A percentile compares a stretch with the other conserved stretches of the same genome.
Evolutionary conservation across 1,140 invertebrate genomes (phyloP).

Genomic region (Eubasilissa regina): DNA sequence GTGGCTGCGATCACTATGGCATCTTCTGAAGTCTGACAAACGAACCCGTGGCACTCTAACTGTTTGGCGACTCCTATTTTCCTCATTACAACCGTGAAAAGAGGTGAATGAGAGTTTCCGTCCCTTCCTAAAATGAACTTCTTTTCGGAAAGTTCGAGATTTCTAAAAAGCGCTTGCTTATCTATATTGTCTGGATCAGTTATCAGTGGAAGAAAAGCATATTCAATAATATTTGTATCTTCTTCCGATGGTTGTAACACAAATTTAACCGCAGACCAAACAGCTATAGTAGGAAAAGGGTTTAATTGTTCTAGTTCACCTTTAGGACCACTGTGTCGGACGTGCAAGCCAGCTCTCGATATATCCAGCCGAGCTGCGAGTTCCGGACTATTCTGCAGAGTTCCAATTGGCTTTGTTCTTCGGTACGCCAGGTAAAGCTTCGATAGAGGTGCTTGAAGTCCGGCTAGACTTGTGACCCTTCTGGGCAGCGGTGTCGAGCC

Average conservation of each 20-base stretch:
- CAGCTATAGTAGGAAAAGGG: constrained; percentile 90
- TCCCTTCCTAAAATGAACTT: constrained; percentile 73
- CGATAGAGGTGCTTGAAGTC: constrained; percentile 85
- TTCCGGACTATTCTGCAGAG: constrained; percentile 54
- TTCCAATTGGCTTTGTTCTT: constrained; percentile 69
- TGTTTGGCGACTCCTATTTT: constrained; percentile 83
- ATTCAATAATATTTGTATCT: constrained; percentile 69
- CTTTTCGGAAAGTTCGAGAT: constrained; percentile 70
- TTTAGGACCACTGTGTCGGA: constrained; percentile 75
- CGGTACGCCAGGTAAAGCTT: constrained; percentile 83
- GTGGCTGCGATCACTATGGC: constrained; percentile 92
- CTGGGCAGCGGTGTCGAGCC: constrained; percentile 84
- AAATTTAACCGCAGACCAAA: constrained; percentile 91
- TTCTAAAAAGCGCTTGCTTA: constrained; percentile 78
- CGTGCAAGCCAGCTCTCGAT: constrained; percentile 78
- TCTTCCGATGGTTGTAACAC: constrained; percentile 74
- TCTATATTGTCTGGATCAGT: constrained; percentile 87
- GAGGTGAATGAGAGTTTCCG: constrained; percentile 81
- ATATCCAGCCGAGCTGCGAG: constrained; percentile 77
- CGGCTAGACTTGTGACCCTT: constrained; percentile 86
- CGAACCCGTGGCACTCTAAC: constrained; percentile 92
- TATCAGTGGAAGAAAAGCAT: constrained; percentile 89
- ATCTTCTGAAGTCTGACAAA: constrained; percentile 89
- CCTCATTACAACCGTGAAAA: constrained; percentile 93
- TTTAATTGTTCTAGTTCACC: constrained; percentile 76